These are phyloP conservation scores for Gasteruption jaculator DNA, from an alignment of 2,888 invertebrate genomes.

Conservation along the genomic window DNA sequence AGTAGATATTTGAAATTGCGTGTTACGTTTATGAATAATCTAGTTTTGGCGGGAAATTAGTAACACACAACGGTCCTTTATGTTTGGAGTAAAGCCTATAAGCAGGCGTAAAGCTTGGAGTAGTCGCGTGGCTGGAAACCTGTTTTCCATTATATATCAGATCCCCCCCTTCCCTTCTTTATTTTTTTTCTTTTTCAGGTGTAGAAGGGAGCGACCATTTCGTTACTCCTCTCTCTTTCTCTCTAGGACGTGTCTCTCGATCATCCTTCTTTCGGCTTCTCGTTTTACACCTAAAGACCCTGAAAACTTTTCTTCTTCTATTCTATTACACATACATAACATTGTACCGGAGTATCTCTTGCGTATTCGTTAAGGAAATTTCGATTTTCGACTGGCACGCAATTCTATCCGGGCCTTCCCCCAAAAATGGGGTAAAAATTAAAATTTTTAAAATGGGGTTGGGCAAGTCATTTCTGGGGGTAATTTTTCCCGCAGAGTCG, in stretches of 20 bases:
- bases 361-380: neutral
- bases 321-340: no score
- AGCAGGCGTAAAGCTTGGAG: slow-evolving; percentile 29
- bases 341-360: slow-evolving; percentile 10
- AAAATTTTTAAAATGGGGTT: no score
- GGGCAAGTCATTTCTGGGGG: no score
- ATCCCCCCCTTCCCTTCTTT: slow-evolving; percentile 21
- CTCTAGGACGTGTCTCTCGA: slow-evolving; percentile 18
- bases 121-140: slow-evolving; percentile 43
- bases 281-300: slow-evolving; percentile 34
- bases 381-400: no score
- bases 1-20: no score
- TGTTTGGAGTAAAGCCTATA: no score
- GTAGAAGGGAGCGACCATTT: no score
- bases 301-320: neutral
- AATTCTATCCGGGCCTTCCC: no score
- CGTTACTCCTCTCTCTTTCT: slow-evolving; percentile 13
- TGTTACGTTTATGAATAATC: slow-evolving; percentile 10
- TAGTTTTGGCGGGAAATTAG: slow-evolving; percentile 43
- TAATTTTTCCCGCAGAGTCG: no score
- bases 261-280: slow-evolving; percentile 31
- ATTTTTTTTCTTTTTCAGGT: slow-evolving; percentile 4
- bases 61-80: slow-evolving; percentile 5
- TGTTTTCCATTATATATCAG: slow-evolving; percentile 38
- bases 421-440: no score